Evolutionary conservation across 2,797 vertebrate genomes (phyloP).

Genomic region (Micropoecilia bifurca): DNA sequence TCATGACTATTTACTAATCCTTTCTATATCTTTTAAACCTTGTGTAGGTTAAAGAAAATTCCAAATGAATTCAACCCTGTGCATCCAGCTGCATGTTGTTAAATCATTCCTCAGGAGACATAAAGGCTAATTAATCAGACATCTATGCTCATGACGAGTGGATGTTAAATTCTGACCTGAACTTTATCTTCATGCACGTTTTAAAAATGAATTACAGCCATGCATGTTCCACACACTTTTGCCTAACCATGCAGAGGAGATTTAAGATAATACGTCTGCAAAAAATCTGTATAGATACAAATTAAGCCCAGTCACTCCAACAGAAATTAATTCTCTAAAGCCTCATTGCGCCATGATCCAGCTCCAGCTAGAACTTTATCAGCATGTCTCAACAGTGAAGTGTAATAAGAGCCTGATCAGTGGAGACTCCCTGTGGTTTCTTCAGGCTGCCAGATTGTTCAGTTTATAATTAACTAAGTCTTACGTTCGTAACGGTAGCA

Average conservation of each 20-base stretch:
- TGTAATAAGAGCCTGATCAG: conserved; percentile 37
- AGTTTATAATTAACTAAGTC: conserved; percentile 27
- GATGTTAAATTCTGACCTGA: background rate
- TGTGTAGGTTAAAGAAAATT: background rate
- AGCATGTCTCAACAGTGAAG: conserved; percentile 44
- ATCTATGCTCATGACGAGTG: background rate
- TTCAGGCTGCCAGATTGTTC: conserved; percentile 21
- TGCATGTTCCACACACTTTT: conserved; percentile 7
- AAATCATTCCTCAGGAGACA: background rate
- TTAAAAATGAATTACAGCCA: conserved; percentile 9
- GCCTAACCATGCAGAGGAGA: conserved; percentile 43
- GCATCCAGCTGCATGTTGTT: too few species aligned
- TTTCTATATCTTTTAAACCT: background rate
- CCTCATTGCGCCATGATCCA: conserved; percentile 34
- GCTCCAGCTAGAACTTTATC: conserved; percentile 48
- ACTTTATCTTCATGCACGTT: background rate
- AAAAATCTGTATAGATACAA: conserved; percentile 53
- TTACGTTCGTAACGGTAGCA: background rate
- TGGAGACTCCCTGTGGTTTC: conserved; percentile 18
- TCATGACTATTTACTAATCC: background rate
- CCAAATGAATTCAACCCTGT: background rate
- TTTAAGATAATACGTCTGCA: conserved; percentile 39
- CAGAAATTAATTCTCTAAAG: conserved; percentile 47
- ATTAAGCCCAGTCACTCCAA: conserved; percentile 46
- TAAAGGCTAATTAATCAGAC: background rate